Evolutionary conservation across 1,140 invertebrate genomes (phyloP), one percentile per base, ranked within the genome.

Genomic region (Lanistes nyassanus): DNA sequence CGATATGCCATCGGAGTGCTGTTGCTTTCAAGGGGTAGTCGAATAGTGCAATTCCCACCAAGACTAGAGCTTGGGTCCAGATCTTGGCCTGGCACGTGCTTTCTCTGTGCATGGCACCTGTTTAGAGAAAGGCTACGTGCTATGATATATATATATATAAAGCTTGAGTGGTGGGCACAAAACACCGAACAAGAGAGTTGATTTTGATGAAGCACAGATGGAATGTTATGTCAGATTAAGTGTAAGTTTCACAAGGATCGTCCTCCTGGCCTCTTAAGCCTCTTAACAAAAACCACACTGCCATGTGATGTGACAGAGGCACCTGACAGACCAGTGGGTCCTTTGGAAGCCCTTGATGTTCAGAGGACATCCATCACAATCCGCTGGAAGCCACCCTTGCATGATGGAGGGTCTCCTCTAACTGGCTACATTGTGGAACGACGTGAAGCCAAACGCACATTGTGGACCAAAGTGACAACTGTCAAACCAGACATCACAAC

Each of bases 361-460:
- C 96, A 95, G n/a, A 96, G 96, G 86, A 96, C 98, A 84, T 95
- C 96, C n/a, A 95, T 95, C 85, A 98, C 97, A 81, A 58, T 90
- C 75, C 78, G 56, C 56, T 99, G 97, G 97, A 93, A 94, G 84
- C 94, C 96, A 79, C 97, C 97, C 0, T 92, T 92, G 21, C 94
- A 95, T 84, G 96, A 98, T 89, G 97, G 97, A 64, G 97, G 97
- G 29, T 89, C 96, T 19, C 92, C 92, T 56, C 92, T 99, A 72
- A 97, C 95, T 0, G 95, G 98, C 85, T 99, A 99, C 87, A 93
- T 98, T 42, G 93, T 99, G 6, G 97, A 99, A 88, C 97, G 97
- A 95, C 98, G 98, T 88, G 93, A 82, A 29, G 68, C 96, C 91
- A 96, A 98, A 85, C 91, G 94, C 7, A 78, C 81, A 93, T 93